These are phyloP conservation scores for Lagopus muta DNA, from an alignment of 2,113 vertebrate species.

Conservation along the genomic window DNA sequence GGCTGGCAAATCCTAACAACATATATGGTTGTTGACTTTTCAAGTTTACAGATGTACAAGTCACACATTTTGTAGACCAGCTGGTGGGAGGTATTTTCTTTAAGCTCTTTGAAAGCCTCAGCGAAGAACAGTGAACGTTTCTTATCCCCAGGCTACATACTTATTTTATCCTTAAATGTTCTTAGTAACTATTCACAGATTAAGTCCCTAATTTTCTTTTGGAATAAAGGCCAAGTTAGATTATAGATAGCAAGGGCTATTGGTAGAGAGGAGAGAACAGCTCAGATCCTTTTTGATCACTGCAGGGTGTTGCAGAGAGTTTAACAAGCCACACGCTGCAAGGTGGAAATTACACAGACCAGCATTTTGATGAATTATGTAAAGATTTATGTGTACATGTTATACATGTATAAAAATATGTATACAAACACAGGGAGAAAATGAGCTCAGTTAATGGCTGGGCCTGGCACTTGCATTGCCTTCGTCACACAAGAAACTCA, in stretches of 20 bases:
- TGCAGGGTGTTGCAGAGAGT: not conserved
- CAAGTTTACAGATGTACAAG: slow-evolving; percentile 57
- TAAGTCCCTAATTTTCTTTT: slow-evolving; percentile 28
- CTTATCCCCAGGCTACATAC: slow-evolving; percentile 48
- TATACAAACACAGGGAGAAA: not conserved
- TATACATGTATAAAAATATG: not conserved
- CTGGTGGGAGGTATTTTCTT: slow-evolving; percentile 63
- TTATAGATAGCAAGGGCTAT: not conserved
- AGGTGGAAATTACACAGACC: slow-evolving; percentile 1
- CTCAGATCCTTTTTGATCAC: not conserved
- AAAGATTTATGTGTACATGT: not conserved
- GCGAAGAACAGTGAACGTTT: slow-evolving; percentile 53
- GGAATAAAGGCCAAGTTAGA: not conserved
- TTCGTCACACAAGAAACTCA: not conserved
- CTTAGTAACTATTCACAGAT: slow-evolving; percentile 34
- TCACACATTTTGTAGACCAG: slow-evolving; percentile 47
- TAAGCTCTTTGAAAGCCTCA: slow-evolving; percentile 54
- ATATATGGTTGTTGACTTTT: slow-evolving; percentile 60
- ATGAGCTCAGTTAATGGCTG: not conserved
- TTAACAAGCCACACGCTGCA: not conserved
- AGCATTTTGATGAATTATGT: slow-evolving; percentile 13
- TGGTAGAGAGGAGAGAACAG: not conserved
- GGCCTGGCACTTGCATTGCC: not conserved
- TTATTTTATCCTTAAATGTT: slow-evolving; percentile 65
- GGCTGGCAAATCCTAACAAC: slow-evolving; percentile 43